Conservation (phyloP, 2,113 vertebrate genomes). For the Bucco capensis region DNA sequence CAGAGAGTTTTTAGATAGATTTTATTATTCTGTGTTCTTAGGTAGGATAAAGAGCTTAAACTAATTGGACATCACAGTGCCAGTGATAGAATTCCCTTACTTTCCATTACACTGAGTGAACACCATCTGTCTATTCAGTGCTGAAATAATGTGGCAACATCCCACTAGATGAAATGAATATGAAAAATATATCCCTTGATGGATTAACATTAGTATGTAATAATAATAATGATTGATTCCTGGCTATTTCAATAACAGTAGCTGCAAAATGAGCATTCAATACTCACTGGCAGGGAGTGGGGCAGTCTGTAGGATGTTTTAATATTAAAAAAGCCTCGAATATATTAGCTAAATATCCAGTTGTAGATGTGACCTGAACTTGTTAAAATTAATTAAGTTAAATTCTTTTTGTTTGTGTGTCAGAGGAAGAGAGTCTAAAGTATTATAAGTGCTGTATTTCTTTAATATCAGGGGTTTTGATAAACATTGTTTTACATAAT, state of each 20-base stretch:
- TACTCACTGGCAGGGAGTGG: not conserved
- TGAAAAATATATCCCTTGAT: constrained; percentile 18
- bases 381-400: not conserved
- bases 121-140: not conserved
- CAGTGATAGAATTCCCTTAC: not conserved
- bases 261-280: not conserved
- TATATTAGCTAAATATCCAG: not conserved
- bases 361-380: not conserved
- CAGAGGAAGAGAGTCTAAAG: not conserved
- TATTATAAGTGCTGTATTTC: not conserved
- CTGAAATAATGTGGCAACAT: not conserved
- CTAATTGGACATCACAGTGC: not conserved
- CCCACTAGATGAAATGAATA: constrained; percentile 21
- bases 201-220: not conserved
- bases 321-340: not conserved
- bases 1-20: not conserved
- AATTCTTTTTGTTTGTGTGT: not conserved
- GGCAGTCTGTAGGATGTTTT: not conserved
- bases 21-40: not conserved
- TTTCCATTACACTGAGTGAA: constrained; percentile 13
- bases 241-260: not conserved
- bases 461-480: not conserved
- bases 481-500: not conserved
- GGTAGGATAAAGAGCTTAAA: not conserved
- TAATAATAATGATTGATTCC: not conserved